Base-by-base conservation (phyloP, 2,113 vertebrate genomes). In the Scomber japonicus region DNA sequence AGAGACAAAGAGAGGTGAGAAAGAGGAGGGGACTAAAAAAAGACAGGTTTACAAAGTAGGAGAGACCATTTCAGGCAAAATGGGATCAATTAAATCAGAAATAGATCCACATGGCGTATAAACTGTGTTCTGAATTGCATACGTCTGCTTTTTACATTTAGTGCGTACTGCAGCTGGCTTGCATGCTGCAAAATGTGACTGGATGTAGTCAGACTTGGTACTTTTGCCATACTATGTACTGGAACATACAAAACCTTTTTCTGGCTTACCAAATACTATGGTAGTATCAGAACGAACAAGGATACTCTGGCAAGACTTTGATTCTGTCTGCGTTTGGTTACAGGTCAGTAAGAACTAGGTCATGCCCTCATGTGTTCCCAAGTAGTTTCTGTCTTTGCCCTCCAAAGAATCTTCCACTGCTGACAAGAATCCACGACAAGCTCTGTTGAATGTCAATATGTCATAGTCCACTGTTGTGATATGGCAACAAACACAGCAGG, bases 401-500 rank as follows among this genome's bases (percentile, higher is more conserved):
- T 90, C 78, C 46, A 50, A 75, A 77, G 81, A 90, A 86, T 89
- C 71, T 78, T 75, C 60, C 74, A 51, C 64, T 87, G 67, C 75
- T 80, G 79, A 73, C 73, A 79, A 83, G 51, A 53, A 65, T 71
- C 82, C 59, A 73, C 30, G 44, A 35, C 62, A 4, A 62, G 59
- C 70, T 70, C 66, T 92, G 89, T 92, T 90, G 86, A 93, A 70
- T 91, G 91, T 94, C 91, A 92, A 91, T 86, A 94, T 1, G 12
- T 81, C 78, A 63, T 59, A 59, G 76, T 79, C 61, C 77, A 50
- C 30, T 54, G 11, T 54, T 82, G 51, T 91, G 85, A 80, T 93
- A 65, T 94, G 92, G 83, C 90, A 93, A 93, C 90, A 94, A 91
- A 93, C 78, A 78, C 6, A 14, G 24, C 14, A 19, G 11, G 65